phyloP scores from a whole-genome alignment of 2,113 vertebrate species.

The Oxygymnocypris stewartii region DNA sequence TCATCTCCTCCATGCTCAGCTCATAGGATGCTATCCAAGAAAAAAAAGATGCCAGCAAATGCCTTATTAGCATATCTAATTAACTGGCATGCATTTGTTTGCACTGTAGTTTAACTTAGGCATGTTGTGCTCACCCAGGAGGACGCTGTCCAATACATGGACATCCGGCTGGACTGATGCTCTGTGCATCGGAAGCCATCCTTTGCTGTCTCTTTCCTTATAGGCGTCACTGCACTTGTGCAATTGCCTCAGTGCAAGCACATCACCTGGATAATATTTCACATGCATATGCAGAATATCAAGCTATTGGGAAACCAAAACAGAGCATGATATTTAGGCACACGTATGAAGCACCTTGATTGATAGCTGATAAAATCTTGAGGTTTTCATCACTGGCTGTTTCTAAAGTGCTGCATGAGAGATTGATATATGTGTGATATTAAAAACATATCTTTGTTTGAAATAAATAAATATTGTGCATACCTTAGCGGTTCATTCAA shows the following conservation, averaged over 20 bases:
- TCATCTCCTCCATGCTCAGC: conserved; percentile 81
- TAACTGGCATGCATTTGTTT: not conserved
- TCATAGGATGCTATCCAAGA: conserved; percentile 67
- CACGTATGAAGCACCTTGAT: conserved; percentile 65
- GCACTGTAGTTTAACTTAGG: not conserved
- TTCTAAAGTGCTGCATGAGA: conserved; percentile 69
- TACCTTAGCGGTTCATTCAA: conserved; percentile 72
- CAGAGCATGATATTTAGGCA: not conserved
- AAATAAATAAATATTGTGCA: not conserved
- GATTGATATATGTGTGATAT: conserved; percentile 28
- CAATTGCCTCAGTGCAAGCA: conserved; percentile 73
- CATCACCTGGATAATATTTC: conserved; percentile 71
- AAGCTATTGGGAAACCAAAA: not conserved
- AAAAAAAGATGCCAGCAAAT: not conserved
- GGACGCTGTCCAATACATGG: conserved; percentile 75
- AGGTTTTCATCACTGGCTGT: conserved; percentile 75
- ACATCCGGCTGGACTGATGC: conserved; percentile 72
- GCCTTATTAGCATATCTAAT: not conserved
- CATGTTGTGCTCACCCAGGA: conserved; percentile 76
- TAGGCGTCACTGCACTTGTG: conserved; percentile 72
- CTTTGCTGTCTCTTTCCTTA: conserved; percentile 79
- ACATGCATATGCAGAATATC: not conserved
- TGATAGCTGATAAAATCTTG: conserved; percentile 79
- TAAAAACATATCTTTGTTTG: not conserved
- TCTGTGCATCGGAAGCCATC: conserved; percentile 80